Evolutionary conservation across 2,888 invertebrate genomes (phyloP).

Genomic region (Spilosoma lubricipeda): DNA sequence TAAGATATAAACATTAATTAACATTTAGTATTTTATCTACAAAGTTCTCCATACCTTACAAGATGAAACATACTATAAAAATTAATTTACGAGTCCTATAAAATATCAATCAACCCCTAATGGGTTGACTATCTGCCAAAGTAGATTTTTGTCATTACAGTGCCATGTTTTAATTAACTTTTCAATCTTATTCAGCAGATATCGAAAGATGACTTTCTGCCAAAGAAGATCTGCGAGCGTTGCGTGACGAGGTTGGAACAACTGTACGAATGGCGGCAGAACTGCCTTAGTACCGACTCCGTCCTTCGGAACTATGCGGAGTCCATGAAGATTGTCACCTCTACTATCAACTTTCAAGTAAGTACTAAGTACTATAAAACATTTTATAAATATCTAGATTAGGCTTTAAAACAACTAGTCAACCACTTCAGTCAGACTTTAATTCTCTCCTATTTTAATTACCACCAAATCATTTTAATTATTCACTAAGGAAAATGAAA

Average conservation of each 20-base stretch:
- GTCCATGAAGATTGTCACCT: slow-evolving; percentile 89
- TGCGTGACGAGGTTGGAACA: slow-evolving; percentile 89
- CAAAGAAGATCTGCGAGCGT: slow-evolving; percentile 90
- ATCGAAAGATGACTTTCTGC: slow-evolving; percentile 90
- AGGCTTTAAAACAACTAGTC: neutral
- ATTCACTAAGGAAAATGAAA: too few species aligned
- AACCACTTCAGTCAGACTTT: neutral
- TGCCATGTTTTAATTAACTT: neutral
- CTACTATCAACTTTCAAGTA: slow-evolving; percentile 89
- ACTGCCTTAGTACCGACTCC: slow-evolving; percentile 88
- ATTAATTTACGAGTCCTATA: too few species aligned
- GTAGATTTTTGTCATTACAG: too few species aligned
- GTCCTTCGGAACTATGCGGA: slow-evolving; percentile 89
- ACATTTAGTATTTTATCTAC: too few species aligned
- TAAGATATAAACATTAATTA: too few species aligned
- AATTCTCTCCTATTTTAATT: too few species aligned
- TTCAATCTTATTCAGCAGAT: slow-evolving; percentile 82
- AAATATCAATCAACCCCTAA: too few species aligned
- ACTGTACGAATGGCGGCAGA: slow-evolving; percentile 89
- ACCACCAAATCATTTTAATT: too few species aligned
- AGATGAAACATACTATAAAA: too few species aligned
- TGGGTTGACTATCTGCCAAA: too few species aligned
- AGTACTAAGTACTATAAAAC: slow-evolving; percentile 44
- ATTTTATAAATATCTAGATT: neutral
- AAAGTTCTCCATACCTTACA: too few species aligned